Evolutionary conservation across 2,888 invertebrate species (phyloP), one percentile per base, ranked within the genome.

Genomic region (Rapana venosa): DNA sequence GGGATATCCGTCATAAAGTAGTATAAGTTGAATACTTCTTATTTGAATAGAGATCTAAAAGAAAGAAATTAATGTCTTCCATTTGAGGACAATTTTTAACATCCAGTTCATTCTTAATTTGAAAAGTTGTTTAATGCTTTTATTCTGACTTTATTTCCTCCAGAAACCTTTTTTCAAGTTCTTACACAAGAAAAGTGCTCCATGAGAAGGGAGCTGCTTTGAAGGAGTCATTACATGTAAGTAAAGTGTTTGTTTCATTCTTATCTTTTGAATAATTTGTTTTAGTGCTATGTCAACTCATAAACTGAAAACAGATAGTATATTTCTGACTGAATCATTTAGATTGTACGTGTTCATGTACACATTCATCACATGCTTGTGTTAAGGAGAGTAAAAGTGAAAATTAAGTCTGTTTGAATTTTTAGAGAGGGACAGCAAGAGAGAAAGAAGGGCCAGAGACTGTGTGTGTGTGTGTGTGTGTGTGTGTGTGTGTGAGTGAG

Each of bases 91-190:
- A 47, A 5, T 47, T 47, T 47, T 47, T 47, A 47, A 47, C 47
- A 47, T 8, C 47, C 47, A 47, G 47, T 47, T 47, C 47, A 47
- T 47, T 47, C 8, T 47, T 47, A 30, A 30, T 74, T 74, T 30
- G 13, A 8, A 74, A 74, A 74, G 11, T 74, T 74, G 30, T 30
- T 47, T 47, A 47, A 47, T 30, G 13, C 11, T 77, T 77, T 77
- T 30, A 77, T 77, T 13, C n/a, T 30, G 26, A 74, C 0, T 66
- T 83, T 86, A 89, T 91, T 66, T 85, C 85, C 93, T 93, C 66
- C 93, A 95, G 94, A 91, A 90, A 93, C 87, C 91, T 95, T 47
- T 94, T 95, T 91, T 91, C 94, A 81, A 92, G 92, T 66, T 90
- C 93, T 35, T 95, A 94, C 89, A 88, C 94, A 85, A 93, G 93